These are phyloP conservation scores for Semotilus atromaculatus DNA, from an alignment of 2,797 vertebrate genomes.

Conservation along the genomic window DNA sequence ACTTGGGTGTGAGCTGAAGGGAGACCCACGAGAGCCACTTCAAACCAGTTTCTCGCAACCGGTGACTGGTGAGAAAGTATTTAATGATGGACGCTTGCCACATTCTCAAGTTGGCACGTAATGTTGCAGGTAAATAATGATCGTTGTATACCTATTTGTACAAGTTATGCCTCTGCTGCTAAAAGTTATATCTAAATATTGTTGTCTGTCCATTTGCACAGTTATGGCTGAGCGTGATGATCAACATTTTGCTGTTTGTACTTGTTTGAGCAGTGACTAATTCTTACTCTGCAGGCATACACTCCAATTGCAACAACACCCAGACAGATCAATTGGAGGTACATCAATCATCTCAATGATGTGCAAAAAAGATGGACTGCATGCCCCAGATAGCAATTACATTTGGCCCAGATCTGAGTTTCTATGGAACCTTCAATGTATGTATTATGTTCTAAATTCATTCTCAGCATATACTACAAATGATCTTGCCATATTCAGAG, in stretches of 20 bases:
- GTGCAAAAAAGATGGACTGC: constrained; percentile 10
- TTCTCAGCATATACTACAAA: too few relatives aligned
- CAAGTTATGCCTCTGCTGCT: constrained; percentile 7
- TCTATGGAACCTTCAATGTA: too few relatives aligned
- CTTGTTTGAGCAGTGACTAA: not conserved
- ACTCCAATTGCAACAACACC: not conserved
- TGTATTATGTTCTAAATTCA: too few relatives aligned
- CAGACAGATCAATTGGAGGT: not conserved
- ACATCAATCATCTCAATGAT: not conserved
- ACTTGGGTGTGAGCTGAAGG: not conserved
- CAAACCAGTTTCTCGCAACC: not conserved
- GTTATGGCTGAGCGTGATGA: too few relatives aligned
- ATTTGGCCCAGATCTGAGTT: too few relatives aligned
- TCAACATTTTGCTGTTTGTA: not conserved
- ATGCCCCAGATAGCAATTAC: too few relatives aligned
- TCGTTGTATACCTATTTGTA: not conserved
- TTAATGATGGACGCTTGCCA: constrained; percentile 12
- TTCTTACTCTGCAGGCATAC: not conserved
- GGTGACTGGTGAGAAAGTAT: not conserved
- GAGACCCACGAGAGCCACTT: not conserved
- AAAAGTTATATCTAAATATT: not conserved
- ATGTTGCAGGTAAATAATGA: not conserved
- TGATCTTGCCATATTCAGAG: too few relatives aligned
- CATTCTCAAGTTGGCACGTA: not conserved
- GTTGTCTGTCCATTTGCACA: too few relatives aligned